Evolutionary conservation across 2,113 vertebrate species (phyloP).

Genomic region (Plecotus auritus): DNA sequence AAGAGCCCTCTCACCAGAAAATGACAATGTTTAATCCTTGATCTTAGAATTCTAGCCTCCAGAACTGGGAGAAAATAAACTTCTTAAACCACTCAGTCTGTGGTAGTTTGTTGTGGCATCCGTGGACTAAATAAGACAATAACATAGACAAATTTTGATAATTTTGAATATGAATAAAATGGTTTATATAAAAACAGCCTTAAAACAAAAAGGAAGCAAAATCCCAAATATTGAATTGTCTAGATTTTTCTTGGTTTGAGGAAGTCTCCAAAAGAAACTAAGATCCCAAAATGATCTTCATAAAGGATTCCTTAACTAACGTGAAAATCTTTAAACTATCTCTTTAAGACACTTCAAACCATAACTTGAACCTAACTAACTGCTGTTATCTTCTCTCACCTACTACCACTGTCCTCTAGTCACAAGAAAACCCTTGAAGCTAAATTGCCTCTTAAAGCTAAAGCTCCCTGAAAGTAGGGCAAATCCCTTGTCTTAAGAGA

Average conservation of each 20-base stretch:
- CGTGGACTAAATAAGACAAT: background rate
- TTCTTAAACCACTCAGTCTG: background rate
- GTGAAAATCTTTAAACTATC: background rate
- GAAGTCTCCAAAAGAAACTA: background rate
- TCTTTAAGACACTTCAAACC: background rate
- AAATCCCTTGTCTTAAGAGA: background rate
- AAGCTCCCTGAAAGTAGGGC: background rate
- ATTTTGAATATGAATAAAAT: background rate
- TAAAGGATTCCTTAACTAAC: background rate
- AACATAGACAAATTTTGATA: background rate
- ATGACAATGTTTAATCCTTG: background rate
- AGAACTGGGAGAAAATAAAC: background rate
- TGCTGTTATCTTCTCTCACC: background rate
- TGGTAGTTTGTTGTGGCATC: background rate
- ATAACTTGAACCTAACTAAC: background rate
- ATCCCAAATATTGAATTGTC: background rate
- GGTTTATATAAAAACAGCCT: background rate
- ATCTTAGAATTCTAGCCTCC: background rate
- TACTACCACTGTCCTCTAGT: background rate
- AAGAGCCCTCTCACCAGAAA: background rate
- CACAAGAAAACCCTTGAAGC: background rate
- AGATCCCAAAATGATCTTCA: background rate
- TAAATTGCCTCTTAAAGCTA: background rate
- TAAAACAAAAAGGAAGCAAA: background rate
- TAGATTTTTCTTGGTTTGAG: background rate